Conservation (phyloP, 2,888 invertebrate genomes). For the Diploptera punctata region DNA sequence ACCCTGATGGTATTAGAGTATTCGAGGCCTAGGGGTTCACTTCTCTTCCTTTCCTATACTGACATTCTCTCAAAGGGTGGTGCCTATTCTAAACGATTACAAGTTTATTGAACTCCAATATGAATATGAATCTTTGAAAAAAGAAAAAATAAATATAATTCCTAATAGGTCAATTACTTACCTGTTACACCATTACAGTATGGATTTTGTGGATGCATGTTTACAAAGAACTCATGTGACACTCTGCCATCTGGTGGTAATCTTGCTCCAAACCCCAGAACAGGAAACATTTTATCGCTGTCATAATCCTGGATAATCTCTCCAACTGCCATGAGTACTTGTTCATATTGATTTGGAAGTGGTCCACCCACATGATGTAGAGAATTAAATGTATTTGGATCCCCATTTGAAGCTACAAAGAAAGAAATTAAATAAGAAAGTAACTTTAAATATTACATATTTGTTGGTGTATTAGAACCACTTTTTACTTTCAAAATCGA, state of each 20-base stretch:
- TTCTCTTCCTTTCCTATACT: no score
- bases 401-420: constrained; percentile 55
- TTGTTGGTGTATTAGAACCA: no score
- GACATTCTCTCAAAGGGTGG: no score
- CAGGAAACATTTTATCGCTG: constrained; percentile 58
- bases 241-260: constrained; percentile 51
- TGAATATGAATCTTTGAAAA: no score
- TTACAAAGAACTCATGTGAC: constrained; percentile 55
- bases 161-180: not conserved
- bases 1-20: no score
- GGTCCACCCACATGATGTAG: constrained; percentile 54
- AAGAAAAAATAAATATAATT: no score
- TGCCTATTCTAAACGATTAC: no score
- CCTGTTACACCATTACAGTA: constrained; percentile 56
- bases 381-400: constrained; percentile 51
- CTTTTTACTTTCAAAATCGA: no score
- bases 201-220: constrained; percentile 59
- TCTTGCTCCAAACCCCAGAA: constrained; percentile 56
- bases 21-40: no score
- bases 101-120: no score
- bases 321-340: constrained; percentile 53
- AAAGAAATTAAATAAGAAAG: no score
- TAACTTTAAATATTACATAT: no score
- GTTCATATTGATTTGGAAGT: constrained; percentile 49
- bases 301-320: constrained; percentile 57